Evolutionary conservation across 92 coral and sea anemone species (phyloP).

Genomic region (Zoanthus sociatus): DNA sequence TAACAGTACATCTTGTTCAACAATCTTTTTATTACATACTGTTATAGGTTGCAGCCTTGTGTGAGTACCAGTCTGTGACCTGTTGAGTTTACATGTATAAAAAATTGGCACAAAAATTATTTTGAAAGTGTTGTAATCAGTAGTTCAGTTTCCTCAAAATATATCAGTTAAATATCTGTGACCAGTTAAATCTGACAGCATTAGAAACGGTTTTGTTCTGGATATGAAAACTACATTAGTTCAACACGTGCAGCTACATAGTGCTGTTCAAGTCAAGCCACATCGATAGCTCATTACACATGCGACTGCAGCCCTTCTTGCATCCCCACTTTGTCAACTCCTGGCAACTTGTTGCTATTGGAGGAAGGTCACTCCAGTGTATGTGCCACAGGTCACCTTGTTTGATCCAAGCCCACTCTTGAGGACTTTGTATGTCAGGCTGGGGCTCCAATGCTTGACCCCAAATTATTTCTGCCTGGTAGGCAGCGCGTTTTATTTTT

Average conservation of each 20-base stretch:
- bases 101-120: too few relatives aligned
- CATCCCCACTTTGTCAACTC: conserved; percentile 60
- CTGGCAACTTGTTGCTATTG: conserved; percentile 62
- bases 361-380: conserved; percentile 57
- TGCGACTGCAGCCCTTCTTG: conserved; percentile 41
- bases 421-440: conserved; percentile 32
- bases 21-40: conserved; percentile 24
- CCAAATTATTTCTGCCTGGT: conserved; percentile 61
- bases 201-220: conserved; percentile 30
- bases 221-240: conserved; percentile 33
- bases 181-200: not conserved
- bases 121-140: not conserved
- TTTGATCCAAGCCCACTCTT: conserved; percentile 48
- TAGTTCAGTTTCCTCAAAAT: conserved; percentile 20
- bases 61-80: conserved; percentile 22
- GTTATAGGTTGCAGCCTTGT: conserved; percentile 33
- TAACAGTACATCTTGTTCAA: too few relatives aligned
- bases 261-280: conserved; percentile 41
- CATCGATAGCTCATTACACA: conserved; percentile 54
- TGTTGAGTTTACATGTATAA: conserved; percentile 24
- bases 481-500: conserved; percentile 52
- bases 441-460: conserved; percentile 48
- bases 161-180: not conserved
- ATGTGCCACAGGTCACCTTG: conserved; percentile 33
- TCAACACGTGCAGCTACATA: not conserved